Evolutionary conservation across 2,888 invertebrate species (phyloP).

Genomic region (Drosophila cognata): DNA sequence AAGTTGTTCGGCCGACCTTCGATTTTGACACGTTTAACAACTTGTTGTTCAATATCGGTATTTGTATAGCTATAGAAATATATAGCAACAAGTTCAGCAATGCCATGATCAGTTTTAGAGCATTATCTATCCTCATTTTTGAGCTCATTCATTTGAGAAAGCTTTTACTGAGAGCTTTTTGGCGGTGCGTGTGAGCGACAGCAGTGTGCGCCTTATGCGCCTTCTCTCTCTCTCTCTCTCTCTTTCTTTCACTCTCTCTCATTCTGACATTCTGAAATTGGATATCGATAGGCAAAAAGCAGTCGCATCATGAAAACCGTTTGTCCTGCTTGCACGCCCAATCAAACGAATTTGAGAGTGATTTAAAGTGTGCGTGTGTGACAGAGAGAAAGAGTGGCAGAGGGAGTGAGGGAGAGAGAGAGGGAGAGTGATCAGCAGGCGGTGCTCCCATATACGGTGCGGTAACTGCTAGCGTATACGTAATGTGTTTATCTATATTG

Average conservation of each 20-base stretch:
- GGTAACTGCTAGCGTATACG: conserved; percentile 65
- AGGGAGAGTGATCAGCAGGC: conserved; percentile 23
- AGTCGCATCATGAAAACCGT: conserved; percentile 4
- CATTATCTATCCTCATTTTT: not conserved
- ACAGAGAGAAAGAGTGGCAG: not conserved
- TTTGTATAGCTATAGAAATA: conserved; percentile 1
- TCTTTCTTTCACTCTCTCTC: conserved; percentile 2
- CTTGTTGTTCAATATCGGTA: conserved; percentile 9
- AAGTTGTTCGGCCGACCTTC: conserved; percentile 30
- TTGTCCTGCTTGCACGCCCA: conserved; percentile 35
- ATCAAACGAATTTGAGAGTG: not conserved
- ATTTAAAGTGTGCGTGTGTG: not conserved
- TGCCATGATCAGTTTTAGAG: not conserved
- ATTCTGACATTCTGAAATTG: conserved; percentile 42
- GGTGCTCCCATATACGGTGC: conserved; percentile 71
- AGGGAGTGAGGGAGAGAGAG: not conserved
- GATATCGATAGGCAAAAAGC: conserved; percentile 41
- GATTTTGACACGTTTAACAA: conserved; percentile 3
- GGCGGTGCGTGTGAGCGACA: not conserved
- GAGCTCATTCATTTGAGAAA: not conserved
- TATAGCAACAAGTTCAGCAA: conserved; percentile 13
- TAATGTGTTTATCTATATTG: conserved; percentile 56
- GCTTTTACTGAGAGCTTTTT: conserved; percentile 11
- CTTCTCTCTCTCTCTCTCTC: conserved; percentile 2
- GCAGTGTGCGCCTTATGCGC: not conserved